These are phyloP conservation scores for Tetraneura akinire DNA, from an alignment of 1,140 invertebrate genomes.

Conservation along the genomic window DNA sequence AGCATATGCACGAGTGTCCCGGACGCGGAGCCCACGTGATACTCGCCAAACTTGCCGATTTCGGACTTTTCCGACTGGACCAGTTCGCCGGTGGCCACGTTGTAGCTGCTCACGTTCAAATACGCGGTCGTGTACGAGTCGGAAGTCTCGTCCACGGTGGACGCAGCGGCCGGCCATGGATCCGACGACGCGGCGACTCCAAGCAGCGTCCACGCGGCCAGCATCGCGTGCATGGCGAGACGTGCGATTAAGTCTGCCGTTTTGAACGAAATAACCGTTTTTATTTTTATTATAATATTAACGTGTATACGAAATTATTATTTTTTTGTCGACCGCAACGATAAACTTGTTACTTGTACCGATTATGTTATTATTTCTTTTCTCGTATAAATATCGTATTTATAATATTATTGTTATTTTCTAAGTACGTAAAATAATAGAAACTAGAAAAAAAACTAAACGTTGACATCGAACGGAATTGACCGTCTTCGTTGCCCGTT, in stretches of 20 bases:
- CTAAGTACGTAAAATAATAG: no score
- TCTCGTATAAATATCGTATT: no score
- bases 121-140: constrained; percentile 58
- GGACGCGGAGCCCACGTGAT: constrained; percentile 64
- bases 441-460: not conserved
- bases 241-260: not conserved
- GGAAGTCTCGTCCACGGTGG: constrained; percentile 46
- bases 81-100: constrained; percentile 54
- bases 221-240: not conserved
- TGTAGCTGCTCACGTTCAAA: constrained; percentile 58
- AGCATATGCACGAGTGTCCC: constrained; percentile 66
- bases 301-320: no score
- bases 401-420: no score
- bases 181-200: constrained; percentile 21
- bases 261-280: not conserved
- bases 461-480: not conserved
- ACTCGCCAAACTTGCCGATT: constrained; percentile 72
- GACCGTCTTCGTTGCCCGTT: no score
- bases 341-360: no score
- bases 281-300: no score
- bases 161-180: not conserved
- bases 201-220: constrained; percentile 38
- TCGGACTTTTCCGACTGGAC: constrained; percentile 60
- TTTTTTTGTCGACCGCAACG: no score
- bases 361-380: no score